These are phyloP conservation scores for Acrocephalus scirpaceus DNA, from an alignment of 2,797 vertebrate species.

Conservation along the genomic window DNA sequence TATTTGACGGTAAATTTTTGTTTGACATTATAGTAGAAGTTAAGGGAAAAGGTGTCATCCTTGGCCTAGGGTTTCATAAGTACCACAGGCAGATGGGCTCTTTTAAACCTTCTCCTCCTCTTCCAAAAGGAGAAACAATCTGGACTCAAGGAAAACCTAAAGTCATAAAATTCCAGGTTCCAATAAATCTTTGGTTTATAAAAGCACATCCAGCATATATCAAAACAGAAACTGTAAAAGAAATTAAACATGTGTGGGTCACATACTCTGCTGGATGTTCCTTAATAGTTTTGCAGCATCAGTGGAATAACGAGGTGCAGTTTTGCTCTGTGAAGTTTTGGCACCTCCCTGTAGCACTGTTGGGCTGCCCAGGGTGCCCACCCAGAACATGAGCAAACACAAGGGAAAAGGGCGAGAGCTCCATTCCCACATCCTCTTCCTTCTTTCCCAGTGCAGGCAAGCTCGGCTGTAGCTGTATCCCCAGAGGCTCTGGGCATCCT, in stretches of 20 bases:
- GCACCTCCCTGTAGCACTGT: not conserved
- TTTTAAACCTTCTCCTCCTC: constrained; percentile 17
- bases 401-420: not conserved
- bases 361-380: not conserved
- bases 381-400: rapidly evolving
- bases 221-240: constrained; percentile 46
- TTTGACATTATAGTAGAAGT: constrained; percentile 42
- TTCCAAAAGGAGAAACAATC: constrained; percentile 50
- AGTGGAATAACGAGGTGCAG: not conserved
- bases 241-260: constrained; percentile 54
- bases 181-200: constrained; percentile 41
- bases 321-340: not conserved
- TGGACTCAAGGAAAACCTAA: constrained; percentile 52
- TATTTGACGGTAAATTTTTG: constrained; percentile 28
- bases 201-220: constrained; percentile 23
- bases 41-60: constrained; percentile 42
- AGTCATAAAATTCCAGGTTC: constrained; percentile 45
- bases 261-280: constrained; percentile 6
- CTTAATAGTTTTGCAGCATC: not conserved
- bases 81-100: not conserved
- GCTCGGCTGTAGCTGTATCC: not conserved
- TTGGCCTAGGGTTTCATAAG: constrained; percentile 25
- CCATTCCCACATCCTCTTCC: rapidly evolving
- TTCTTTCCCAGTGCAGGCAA: not conserved
- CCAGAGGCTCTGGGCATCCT: not conserved